Conservation (phyloP, 2,797 vertebrate species). For the Syngnathus acus region DNA sequence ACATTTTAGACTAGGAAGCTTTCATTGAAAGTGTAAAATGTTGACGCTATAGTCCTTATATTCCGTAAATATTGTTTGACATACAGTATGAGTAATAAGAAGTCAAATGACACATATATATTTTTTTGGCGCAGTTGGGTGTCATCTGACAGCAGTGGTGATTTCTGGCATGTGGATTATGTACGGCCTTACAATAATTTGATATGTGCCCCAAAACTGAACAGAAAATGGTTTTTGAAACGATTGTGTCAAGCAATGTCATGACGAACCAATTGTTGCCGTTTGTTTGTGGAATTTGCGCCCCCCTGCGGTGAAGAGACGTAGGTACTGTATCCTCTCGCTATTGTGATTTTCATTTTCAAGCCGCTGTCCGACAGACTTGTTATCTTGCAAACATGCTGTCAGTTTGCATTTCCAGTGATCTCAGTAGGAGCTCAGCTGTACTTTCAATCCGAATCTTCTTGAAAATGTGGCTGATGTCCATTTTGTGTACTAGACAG, state of each 20-base stretch:
- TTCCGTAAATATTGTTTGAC: slow-evolving; percentile 53
- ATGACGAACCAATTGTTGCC: background rate
- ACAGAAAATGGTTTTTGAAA: background rate
- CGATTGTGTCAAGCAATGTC: background rate
- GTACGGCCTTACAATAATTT: no score
- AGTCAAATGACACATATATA: slow-evolving; percentile 30
- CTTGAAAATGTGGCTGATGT: background rate
- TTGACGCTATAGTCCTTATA: slow-evolving; percentile 44
- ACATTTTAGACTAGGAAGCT: slow-evolving; percentile 21
- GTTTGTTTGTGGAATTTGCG: background rate
- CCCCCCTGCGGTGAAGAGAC: background rate
- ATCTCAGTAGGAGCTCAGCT: background rate
- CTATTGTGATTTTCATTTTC: background rate
- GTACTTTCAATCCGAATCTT: background rate
- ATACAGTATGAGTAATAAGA: slow-evolving; percentile 27
- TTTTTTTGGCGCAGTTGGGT: background rate
- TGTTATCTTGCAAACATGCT: slow-evolving; percentile 12
- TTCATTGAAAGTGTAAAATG: slow-evolving; percentile 35
- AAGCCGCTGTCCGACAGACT: background rate
- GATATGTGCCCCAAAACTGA: background rate
- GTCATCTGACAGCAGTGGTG: background rate
- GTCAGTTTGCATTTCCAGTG: slow-evolving; percentile 23
- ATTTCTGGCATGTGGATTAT: background rate
- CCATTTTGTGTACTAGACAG: background rate
- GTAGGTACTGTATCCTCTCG: background rate